Evolutionary conservation across 2,113 vertebrate species (phyloP), one percentile per base, ranked within the genome.

Genomic region (Maccullochella peelii): DNA sequence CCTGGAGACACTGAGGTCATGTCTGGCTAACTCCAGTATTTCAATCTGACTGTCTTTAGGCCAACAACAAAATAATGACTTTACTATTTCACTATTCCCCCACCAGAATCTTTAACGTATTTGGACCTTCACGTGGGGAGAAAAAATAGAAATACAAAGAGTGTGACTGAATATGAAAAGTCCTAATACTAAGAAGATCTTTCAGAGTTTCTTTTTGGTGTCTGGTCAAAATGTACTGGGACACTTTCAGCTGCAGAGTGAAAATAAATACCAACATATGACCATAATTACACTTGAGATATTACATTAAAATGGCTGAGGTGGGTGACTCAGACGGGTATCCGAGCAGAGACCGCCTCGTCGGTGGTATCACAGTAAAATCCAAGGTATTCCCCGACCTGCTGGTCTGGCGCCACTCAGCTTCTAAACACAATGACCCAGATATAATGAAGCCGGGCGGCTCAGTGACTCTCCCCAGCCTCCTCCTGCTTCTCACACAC

Each of bases 351-450:
- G 27, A 12, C 72, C 2, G 52, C 3, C 5, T 42, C 0, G 33
- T 40, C 5, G 36, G 27, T n/a, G 16, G 44, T 21, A 1, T 58
- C 54, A 12, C 72, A 18, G 54, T 58, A 18, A 59, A 61, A 75
- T 57, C 73, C 2, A 27, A 78, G 57, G 69, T 78, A 36, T 85
- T 72, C 75, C 71, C 70, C 3, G 83, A 85, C 79, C 83, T 85
- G 78, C 79, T 77, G 86, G 11, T 75, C 70, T 59, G 85, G 65
- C 62, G 55, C 77, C n/a, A 2, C 76, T 80, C 65, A n/a, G 77
- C 57, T 71, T 58, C 68, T 6, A 55, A 76, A 58, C 83, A 84
- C 86, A 85, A 49, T 68, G 77, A 84, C 55, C 68, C 73, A 50
- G 73, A 73, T 78, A 77, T 58, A 80, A 84, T 52, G 44, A 70